A percentile compares a stretch with the other conserved stretches of the same genome.
Evolutionary conservation across 2,113 vertebrate genomes (phyloP).

Genomic region (Pristiophorus japonicus): DNA sequence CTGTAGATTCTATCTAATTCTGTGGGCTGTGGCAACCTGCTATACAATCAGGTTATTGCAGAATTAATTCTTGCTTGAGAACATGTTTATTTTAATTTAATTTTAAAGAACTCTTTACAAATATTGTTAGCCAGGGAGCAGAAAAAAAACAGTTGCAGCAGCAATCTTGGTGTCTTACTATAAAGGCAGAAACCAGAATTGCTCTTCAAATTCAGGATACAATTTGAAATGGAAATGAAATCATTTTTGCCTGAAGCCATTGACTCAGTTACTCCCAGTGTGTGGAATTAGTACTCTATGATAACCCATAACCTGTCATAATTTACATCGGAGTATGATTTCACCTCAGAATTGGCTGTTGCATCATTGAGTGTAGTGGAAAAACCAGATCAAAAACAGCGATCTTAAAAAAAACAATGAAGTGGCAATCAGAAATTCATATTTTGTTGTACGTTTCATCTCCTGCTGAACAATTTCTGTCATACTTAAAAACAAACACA

Average conservation of each 20-base stretch:
- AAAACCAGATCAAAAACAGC: neutral
- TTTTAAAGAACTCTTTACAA: neutral
- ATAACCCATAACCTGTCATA: too few species aligned
- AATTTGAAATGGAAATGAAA: neutral
- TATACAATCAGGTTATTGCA: neutral
- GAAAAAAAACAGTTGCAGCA: too few species aligned
- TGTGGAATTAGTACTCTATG: too few species aligned
- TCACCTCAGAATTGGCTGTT: neutral
- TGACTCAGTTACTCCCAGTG: neutral
- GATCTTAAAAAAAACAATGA: neutral
- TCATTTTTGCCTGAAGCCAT: neutral
- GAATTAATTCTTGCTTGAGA: neutral
- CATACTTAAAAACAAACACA: neutral
- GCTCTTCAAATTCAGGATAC: neutral
- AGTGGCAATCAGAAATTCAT: neutral
- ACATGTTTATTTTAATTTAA: too few species aligned
- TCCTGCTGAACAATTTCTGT: neutral
- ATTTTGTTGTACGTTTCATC: neutral
- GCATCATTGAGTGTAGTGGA: neutral
- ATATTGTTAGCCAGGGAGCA: neutral
- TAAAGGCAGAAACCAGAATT: neutral
- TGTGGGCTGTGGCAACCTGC: neutral
- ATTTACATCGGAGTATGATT: neutral
- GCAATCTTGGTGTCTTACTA: neutral
- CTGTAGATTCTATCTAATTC: neutral